Conservation (phyloP, 2,888 invertebrate genomes). For the Nomada goodeniana region DNA sequence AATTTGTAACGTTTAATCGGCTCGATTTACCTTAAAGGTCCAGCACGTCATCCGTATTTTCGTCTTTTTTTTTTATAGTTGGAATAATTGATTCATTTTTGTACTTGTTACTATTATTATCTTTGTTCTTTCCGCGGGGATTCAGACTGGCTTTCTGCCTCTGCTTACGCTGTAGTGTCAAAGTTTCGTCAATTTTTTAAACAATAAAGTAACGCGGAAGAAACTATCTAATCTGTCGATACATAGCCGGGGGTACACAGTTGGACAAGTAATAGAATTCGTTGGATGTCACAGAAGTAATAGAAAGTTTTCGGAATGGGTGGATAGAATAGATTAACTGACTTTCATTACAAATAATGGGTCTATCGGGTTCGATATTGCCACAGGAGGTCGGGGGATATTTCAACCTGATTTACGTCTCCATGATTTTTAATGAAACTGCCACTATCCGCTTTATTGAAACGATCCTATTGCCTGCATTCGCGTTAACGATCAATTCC, state of each 20-base stretch:
- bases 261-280: neutral
- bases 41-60: too few species aligned
- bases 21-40: neutral
- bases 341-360: constrained; percentile 23
- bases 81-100: too few species aligned
- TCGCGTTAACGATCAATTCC: neutral
- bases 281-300: neutral
- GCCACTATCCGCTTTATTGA: constrained; percentile 12
- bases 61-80: neutral
- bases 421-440: constrained; percentile 20
- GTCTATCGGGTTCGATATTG: neutral
- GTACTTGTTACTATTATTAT: too few species aligned
- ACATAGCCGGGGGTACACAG: too few species aligned
- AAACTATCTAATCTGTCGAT: too few species aligned
- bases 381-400: neutral
- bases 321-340: neutral
- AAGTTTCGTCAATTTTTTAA: too few species aligned
- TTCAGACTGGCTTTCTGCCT: too few species aligned
- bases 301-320: neutral
- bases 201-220: too few species aligned
- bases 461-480: neutral
- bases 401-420: constrained; percentile 11
- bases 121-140: too few species aligned
- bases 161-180: too few species aligned
- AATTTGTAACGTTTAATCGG: neutral